Evolutionary conservation across 2,888 invertebrate species (phyloP), one percentile per base, ranked within the genome.

Genomic region (Agonopterix subpropinquella): DNA sequence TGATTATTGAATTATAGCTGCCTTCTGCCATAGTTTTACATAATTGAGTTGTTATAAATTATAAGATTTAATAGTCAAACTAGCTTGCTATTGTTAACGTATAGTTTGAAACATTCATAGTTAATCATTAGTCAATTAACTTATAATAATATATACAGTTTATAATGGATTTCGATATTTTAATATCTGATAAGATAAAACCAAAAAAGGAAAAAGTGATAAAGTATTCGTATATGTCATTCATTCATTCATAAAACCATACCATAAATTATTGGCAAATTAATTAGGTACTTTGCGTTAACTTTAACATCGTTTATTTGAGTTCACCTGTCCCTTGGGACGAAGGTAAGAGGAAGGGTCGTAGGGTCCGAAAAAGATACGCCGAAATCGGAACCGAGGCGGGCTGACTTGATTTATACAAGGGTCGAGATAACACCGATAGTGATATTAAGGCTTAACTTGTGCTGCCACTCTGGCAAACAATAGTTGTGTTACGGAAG

Each of bases 401-500:
- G 42, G 48, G 28, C 45, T 36, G 44, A 13, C 46, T 13, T 52
- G 51, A 49, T 52, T 52, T 52, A 52, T 37, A 45, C 48, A 36
- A 42, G 45, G 47, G 52, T 47, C 41, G 47, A 47, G 49, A 48
- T 47, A 45, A 43, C 45, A 43, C 45, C 44, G 48, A 50, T 52
- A 47, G 46, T 50, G 49, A 48, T 48, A 54, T 11, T 8, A 50
- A 50, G 50, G 48, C 49, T 49, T 46, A 49, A 51, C 48, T 46
- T 45, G 49, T 47, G 41, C 47, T 46, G 28, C 11, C 11, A 11
- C 11, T 11, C 9, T n/a, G 36, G 51, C 39, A 35, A 11, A 50
- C 53, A 50, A 50, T 50, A 46, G 47, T 46, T n/a, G 47, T 47
- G 49, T 45, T 42, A 47, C 47, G 52, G 49, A 51, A 54, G 48